phyloP scores from a whole-genome alignment of 2,888 invertebrate species.

The Cyrtodaria siliqua region DNA sequence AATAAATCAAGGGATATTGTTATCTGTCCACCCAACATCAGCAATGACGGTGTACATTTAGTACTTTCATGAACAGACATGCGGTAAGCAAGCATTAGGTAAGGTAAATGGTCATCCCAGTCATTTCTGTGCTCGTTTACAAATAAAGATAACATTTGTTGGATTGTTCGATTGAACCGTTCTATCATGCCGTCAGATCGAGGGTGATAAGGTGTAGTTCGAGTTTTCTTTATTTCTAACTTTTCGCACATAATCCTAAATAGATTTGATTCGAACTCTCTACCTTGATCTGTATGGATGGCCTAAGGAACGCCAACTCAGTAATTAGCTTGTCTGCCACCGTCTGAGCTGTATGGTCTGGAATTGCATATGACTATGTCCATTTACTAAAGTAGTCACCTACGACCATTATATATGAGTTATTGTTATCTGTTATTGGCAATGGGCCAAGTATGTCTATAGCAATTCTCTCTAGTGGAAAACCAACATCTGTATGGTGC shows the following conservation, averaged over 20 bases:
- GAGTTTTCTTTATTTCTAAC: conserved; percentile 57
- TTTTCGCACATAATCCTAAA: conserved; percentile 48
- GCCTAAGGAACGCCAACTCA: conserved; percentile 45
- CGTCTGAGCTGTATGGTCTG: conserved; percentile 52
- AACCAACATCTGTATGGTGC: too few species aligned
- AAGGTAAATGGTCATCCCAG: conserved; percentile 65
- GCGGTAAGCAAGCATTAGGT: conserved; percentile 53
- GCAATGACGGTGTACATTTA: too few species aligned
- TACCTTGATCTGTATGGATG: conserved; percentile 65
- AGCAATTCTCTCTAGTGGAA: too few species aligned
- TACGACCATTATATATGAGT: too few species aligned
- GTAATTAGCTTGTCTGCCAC: conserved; percentile 60
- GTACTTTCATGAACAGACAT: conserved; percentile 54
- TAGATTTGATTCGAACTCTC: conserved; percentile 59
- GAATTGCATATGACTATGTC: conserved; percentile 44
- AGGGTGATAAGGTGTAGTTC: conserved; percentile 56
- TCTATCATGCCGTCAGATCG: conserved; percentile 57
- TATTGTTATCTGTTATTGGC: too few species aligned
- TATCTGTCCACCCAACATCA: too few species aligned
- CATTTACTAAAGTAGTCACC: conserved; percentile 65
- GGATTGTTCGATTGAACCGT: conserved; percentile 43
- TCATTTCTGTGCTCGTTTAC: conserved; percentile 39
- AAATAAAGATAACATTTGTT: conserved; percentile 44
- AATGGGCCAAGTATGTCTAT: conserved; percentile 40
- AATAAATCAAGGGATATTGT: too few species aligned